These are phyloP conservation scores for Drosophila suboccidentalis DNA, from an alignment of 2,888 invertebrate species.

Conservation along the genomic window DNA sequence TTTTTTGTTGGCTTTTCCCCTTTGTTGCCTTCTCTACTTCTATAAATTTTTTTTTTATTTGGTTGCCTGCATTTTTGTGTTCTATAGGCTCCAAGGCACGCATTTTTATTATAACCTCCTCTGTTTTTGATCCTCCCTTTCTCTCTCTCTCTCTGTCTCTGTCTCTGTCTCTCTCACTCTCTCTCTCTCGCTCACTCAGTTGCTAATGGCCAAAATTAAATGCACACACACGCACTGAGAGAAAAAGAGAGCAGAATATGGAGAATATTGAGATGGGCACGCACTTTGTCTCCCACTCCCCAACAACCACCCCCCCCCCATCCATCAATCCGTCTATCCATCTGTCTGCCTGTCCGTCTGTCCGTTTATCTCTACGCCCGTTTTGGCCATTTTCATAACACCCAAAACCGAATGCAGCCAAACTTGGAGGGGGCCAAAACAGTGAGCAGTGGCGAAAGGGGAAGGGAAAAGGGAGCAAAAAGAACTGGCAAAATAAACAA, in stretches of 20 bases:
- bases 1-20: not conserved
- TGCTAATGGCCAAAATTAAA: constrained; percentile 15
- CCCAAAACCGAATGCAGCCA: constrained; percentile 10
- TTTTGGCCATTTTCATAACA: constrained; percentile 53
- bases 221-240: not conserved
- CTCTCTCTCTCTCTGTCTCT: not conserved
- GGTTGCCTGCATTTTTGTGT: not conserved
- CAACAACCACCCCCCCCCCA: not conserved
- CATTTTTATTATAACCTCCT: not conserved
- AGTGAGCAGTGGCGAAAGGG: not conserved
- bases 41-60: not conserved
- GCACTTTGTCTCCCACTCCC: constrained; percentile 47
- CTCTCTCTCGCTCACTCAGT: not conserved
- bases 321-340: not conserved
- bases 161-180: not conserved
- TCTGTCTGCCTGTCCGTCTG: not conserved
- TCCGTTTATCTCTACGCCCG: not conserved
- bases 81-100: not conserved
- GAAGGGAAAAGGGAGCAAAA: constrained; percentile 13
- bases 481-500: constrained; percentile 65
- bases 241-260: constrained; percentile 2
- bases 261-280: constrained; percentile 13
- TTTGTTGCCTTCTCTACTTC: not conserved
- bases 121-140: not conserved
- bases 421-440: not conserved